Evolutionary conservation across 2,113 vertebrate species (phyloP).

Genomic region (Aptenodytes forsteri): DNA sequence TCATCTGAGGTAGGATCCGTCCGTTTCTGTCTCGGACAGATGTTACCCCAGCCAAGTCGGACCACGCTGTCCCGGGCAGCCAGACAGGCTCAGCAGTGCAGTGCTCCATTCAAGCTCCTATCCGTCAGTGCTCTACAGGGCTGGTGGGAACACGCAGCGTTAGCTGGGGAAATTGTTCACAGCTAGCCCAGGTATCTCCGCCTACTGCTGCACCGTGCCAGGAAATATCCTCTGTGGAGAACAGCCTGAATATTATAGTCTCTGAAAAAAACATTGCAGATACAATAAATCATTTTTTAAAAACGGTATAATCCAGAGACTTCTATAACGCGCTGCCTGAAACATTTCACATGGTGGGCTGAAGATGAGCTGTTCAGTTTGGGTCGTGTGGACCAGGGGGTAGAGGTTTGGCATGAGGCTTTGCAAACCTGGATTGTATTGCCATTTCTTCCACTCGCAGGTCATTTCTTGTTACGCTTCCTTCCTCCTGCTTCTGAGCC

Average conservation of each 20-base stretch:
- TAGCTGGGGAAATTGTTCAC: background rate
- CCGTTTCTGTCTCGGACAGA: background rate
- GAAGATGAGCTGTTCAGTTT: background rate
- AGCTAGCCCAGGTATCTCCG: background rate
- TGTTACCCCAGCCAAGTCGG: background rate
- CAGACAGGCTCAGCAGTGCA: background rate
- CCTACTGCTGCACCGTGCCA: background rate
- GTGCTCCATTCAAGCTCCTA: background rate
- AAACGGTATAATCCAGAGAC: background rate
- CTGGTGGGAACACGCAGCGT: background rate
- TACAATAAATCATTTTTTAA: background rate
- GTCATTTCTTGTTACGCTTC: background rate
- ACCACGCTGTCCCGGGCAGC: fast-evolving
- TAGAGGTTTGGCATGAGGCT: background rate
- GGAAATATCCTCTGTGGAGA: background rate
- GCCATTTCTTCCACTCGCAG: background rate
- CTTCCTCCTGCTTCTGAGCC: background rate
- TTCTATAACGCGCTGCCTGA: fast-evolving
- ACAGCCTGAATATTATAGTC: background rate
- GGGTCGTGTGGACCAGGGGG: background rate
- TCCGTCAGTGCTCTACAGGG: background rate
- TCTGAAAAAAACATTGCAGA: background rate
- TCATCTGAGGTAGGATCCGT: background rate
- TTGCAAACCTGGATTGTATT: background rate
- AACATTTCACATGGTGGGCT: background rate